Conservation (phyloP, 1,140 invertebrate species). For the Nylanderia fulva region DNA sequence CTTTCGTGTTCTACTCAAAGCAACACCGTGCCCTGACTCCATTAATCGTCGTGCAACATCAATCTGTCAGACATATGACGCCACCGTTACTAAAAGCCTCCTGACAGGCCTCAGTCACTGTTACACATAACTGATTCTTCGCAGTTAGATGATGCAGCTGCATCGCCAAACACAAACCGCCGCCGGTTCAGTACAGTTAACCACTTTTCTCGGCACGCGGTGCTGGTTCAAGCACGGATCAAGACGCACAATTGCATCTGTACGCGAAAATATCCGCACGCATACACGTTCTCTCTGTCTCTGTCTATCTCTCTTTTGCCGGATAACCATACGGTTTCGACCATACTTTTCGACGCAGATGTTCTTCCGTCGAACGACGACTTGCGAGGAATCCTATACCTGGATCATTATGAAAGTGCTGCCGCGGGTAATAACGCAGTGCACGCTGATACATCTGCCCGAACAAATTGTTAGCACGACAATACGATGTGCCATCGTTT, state of each 20-base stretch:
- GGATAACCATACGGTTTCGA: constrained; percentile 16
- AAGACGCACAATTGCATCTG: constrained; percentile 25
- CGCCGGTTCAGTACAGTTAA: constrained; percentile 67
- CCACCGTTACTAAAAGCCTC: constrained; percentile 60
- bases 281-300: too few species aligned
- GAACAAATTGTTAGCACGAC: constrained; percentile 5
- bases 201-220: constrained; percentile 58
- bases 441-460: not conserved
- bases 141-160: constrained; percentile 61
- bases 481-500: not conserved
- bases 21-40: constrained; percentile 13
- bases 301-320: too few species aligned
- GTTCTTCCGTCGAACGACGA: constrained; percentile 10
- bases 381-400: not conserved
- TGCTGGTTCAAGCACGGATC: not conserved
- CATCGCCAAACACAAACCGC: constrained; percentile 21
- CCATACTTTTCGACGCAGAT: constrained; percentile 50
- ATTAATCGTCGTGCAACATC: constrained; percentile 62
- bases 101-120: constrained; percentile 59
- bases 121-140: constrained; percentile 68
- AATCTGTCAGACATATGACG: constrained; percentile 70
- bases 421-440: constrained; percentile 18
- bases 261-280: constrained; percentile 7
- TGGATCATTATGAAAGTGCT: constrained; percentile 24
- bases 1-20: constrained; percentile 66